Conservation (phyloP, 2,888 invertebrate species). For the Drosophila diplacantha region DNA sequence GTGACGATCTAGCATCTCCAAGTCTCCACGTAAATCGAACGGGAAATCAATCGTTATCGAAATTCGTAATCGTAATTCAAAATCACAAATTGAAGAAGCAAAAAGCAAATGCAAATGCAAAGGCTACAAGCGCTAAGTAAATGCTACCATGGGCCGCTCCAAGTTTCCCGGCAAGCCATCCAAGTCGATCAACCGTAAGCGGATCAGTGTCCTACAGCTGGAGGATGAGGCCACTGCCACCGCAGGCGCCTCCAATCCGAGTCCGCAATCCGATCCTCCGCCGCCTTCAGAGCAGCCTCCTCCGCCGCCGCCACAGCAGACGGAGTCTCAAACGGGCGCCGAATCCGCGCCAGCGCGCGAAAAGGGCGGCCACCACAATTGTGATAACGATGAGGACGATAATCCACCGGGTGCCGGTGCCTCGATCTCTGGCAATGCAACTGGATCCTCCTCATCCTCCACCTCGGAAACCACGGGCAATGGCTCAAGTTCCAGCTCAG, state of each 20-base stretch:
- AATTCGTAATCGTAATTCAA: slow-evolving; percentile 5
- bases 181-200: slow-evolving; percentile 90
- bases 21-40: slow-evolving; percentile 18
- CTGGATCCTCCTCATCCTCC: slow-evolving; percentile 24
- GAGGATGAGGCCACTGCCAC: slow-evolving; percentile 58
- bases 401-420: slow-evolving; percentile 59
- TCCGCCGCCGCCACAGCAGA: slow-evolving; percentile 13
- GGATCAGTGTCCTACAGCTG: slow-evolving; percentile 85
- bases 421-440: slow-evolving; percentile 33
- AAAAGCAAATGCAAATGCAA: slow-evolving; percentile 44
- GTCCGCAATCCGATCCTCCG: slow-evolving; percentile 22
- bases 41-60: slow-evolving; percentile 8
- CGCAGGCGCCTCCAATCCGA: slow-evolving; percentile 30
- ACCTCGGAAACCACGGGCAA: slow-evolving; percentile 30
- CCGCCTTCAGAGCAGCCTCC: slow-evolving; percentile 15
- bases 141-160: slow-evolving; percentile 76
- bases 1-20: slow-evolving; percentile 19
- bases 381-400: slow-evolving; percentile 70
- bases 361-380: slow-evolving; percentile 61
- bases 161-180: slow-evolving; percentile 91
- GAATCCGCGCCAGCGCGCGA: slow-evolving; percentile 52
- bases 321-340: slow-evolving; percentile 41
- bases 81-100: slow-evolving; percentile 14
- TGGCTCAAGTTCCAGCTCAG: slow-evolving; percentile 28
- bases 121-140: slow-evolving; percentile 37